Percentiles rank a stretch among this genome's conserved stretches.
Evolutionary conservation across 2,888 invertebrate genomes (phyloP).

Genomic region (Cephalotes varians): DNA sequence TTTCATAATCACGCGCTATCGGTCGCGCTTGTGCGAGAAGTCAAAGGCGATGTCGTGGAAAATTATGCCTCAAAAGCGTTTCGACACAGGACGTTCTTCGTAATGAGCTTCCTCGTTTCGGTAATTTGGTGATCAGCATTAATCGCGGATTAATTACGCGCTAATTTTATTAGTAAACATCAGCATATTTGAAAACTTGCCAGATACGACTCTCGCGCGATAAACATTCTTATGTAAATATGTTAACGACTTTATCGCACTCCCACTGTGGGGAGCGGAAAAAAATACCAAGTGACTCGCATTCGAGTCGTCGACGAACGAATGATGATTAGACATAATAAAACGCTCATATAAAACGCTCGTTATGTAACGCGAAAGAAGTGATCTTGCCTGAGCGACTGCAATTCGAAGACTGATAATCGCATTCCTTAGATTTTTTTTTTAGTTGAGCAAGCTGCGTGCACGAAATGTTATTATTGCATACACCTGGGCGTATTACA

Average conservation of each 20-base stretch:
- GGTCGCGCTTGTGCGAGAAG: conserved; percentile 12
- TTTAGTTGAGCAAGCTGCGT: neutral
- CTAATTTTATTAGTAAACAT: conserved; percentile 67
- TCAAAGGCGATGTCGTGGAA: conserved; percentile 58
- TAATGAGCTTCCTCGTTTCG: neutral
- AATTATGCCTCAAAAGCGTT: conserved; percentile 21
- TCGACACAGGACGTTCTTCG: conserved; percentile 25
- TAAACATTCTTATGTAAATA: conserved; percentile 75
- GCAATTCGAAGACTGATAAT: conserved; percentile 5
- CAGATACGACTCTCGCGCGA: conserved; percentile 60
- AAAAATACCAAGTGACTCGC: conserved; percentile 39
- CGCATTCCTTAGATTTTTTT: conserved; percentile 31
- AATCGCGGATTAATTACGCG: conserved; percentile 65
- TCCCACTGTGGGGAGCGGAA: conserved; percentile 43
- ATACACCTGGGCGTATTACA: neutral
- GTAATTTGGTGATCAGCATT: neutral
- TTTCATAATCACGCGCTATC: conserved; percentile 63
- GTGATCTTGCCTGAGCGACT: conserved; percentile 42
- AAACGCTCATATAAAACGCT: conserved; percentile 34
- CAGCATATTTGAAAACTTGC: conserved; percentile 41
- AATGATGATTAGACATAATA: conserved; percentile 19
- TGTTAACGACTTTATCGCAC: conserved; percentile 64
- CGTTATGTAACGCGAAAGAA: conserved; percentile 58
- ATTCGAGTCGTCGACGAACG: neutral
- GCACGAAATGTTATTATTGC: neutral